A percentile compares a stretch with the other conserved stretches of the same genome.
Evolutionary conservation across 1,140 invertebrate genomes (phyloP).

Genomic region (Oreohelix idahoensis): DNA sequence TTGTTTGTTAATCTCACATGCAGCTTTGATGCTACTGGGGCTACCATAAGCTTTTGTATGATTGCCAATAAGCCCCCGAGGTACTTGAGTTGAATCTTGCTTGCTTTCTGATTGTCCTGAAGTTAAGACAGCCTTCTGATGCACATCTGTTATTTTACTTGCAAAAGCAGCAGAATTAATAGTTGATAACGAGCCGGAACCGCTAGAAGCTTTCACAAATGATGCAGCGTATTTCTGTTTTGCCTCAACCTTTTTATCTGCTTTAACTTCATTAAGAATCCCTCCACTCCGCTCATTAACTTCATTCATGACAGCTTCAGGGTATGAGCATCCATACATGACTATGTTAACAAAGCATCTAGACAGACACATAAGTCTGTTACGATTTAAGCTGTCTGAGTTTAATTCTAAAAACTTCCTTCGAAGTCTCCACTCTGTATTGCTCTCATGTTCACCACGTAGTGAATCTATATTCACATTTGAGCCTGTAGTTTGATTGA

Average conservation of each 20-base stretch:
- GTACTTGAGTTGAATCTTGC: too few relatives aligned
- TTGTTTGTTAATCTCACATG: too few relatives aligned
- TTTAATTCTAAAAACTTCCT: conserved; percentile 83
- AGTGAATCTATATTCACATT: conserved; percentile 4
- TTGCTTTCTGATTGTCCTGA: too few relatives aligned
- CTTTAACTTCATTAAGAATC: conserved; percentile 36
- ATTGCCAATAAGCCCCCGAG: too few relatives aligned
- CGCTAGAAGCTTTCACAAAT: conserved; percentile 19
- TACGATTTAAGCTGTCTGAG: conserved; percentile 79
- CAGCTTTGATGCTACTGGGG: too few relatives aligned
- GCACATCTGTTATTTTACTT: too few relatives aligned
- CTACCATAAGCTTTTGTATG: too few relatives aligned
- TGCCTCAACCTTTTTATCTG: conserved; percentile 30
- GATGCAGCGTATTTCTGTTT: conserved; percentile 34
- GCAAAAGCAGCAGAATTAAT: not conserved
- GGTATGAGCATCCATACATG: conserved; percentile 87
- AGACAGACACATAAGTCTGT: conserved; percentile 85
- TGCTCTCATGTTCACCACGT: conserved; percentile 77
- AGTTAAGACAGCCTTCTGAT: too few relatives aligned
- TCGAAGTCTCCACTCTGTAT: conserved; percentile 87
- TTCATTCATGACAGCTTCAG: conserved; percentile 81
- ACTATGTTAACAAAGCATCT: conserved; percentile 88
- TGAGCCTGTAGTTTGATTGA: not conserved
- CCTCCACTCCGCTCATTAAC: conserved; percentile 35
- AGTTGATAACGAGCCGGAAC: not conserved